Conservation (phyloP, 2,888 invertebrate genomes). For the Calliopum simillimum region DNA sequence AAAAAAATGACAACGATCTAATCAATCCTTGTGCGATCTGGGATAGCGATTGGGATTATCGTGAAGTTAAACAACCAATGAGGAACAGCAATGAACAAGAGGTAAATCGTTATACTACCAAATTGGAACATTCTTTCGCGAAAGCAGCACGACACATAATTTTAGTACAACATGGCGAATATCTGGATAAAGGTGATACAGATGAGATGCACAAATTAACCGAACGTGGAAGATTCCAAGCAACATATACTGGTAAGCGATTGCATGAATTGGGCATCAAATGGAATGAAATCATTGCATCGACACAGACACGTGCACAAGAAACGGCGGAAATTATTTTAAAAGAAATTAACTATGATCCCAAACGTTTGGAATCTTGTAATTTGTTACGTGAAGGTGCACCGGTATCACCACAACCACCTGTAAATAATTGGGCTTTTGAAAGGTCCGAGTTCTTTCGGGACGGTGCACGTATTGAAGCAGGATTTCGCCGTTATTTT, state of each 20-base stretch:
- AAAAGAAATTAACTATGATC: conserved; percentile 73
- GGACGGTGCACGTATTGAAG: conserved; percentile 95
- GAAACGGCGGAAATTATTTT: conserved; percentile 90
- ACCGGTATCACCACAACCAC: conserved; percentile 94
- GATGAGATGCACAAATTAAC: conserved; percentile 85
- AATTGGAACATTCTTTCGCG: conserved; percentile 73
- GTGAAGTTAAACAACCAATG: conserved; percentile 75
- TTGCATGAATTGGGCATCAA: conserved; percentile 81
- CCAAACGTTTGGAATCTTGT: conserved; percentile 75
- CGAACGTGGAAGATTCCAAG: conserved; percentile 84
- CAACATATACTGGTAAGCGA: conserved; percentile 84
- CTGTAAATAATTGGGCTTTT: conserved; percentile 87
- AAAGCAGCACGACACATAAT: conserved; percentile 80
- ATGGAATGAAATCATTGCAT: conserved; percentile 83
- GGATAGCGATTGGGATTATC: conserved; percentile 92
- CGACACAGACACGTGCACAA: conserved; percentile 93
- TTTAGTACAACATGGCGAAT: conserved; percentile 95
- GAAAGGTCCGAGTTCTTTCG: conserved; percentile 89
- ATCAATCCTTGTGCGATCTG: conserved; percentile 72
- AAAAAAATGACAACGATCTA: conserved; percentile 56
- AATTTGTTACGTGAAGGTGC: conserved; percentile 91
- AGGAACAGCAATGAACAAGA: conserved; percentile 69
- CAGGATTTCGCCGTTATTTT: conserved; percentile 93
- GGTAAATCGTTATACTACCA: conserved; percentile 77
- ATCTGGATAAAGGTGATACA: conserved; percentile 77